phyloP scores from a whole-genome alignment of 2,888 invertebrate species.

The Macrophya alboannulata region DNA sequence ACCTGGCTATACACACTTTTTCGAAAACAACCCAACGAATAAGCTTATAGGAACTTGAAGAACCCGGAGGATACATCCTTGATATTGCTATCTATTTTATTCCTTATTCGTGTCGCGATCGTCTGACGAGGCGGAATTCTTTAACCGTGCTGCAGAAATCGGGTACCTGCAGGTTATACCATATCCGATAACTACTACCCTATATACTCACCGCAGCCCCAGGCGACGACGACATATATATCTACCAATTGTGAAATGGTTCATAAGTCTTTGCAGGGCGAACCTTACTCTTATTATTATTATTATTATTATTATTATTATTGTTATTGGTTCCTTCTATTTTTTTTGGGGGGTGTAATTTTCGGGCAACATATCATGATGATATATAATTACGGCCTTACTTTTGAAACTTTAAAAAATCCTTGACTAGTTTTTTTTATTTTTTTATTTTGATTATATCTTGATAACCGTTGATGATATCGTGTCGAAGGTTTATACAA shows the following conservation, averaged over 20 bases:
- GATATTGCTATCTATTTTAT: neutral
- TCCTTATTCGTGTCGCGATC: neutral
- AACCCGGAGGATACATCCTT: conserved; percentile 12
- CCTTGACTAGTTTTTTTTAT: neutral
- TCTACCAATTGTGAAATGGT: neutral
- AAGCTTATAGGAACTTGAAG: neutral
- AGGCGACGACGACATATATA: neutral
- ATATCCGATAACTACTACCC: neutral
- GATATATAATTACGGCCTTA: too few relatives aligned
- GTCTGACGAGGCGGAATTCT: conserved; percentile 4
- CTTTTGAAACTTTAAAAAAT: too few relatives aligned
- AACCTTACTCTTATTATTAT: neutral
- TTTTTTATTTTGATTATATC: neutral
- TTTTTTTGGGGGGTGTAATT: neutral
- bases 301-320: neutral
- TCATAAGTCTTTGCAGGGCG: neutral
- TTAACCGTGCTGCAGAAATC: neutral
- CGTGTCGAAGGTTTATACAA: neutral
- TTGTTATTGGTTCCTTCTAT: neutral
- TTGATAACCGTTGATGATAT: neutral
- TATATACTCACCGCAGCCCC: neutral
- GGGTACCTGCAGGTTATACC: neutral
- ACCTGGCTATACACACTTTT: neutral
- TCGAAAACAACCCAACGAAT: neutral
- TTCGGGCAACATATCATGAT: too few relatives aligned